A percentile compares a stretch with the other conserved stretches of the same genome.
Conservation (phyloP, 2,113 vertebrate species). For the Cavia aperea region DNA sequence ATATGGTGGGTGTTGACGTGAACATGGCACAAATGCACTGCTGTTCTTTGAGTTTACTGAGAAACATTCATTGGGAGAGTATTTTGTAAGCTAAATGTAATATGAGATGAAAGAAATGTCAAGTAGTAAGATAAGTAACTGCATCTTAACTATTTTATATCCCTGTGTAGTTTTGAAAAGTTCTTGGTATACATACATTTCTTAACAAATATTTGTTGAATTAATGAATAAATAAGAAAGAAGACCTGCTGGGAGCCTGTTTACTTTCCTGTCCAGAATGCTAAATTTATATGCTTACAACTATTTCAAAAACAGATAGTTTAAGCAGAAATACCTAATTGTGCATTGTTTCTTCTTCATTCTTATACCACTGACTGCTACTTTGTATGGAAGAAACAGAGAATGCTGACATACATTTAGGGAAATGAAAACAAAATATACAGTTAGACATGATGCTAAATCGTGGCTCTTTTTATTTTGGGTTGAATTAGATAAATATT, state of each 20-base stretch:
- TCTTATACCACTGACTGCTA: not conserved
- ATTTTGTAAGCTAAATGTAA: not conserved
- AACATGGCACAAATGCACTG: not conserved
- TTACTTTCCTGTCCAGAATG: not conserved
- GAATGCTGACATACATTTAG: conserved; percentile 43
- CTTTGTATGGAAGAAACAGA: not conserved
- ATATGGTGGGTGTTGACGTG: not conserved
- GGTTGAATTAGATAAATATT: conserved; percentile 42
- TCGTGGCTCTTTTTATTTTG: not conserved
- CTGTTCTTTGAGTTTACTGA: not conserved
- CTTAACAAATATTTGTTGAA: conserved; percentile 25
- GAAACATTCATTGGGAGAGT: not conserved
- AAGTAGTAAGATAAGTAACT: not conserved
- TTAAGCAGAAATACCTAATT: not conserved
- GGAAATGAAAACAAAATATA: conserved; percentile 18
- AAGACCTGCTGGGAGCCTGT: not conserved
- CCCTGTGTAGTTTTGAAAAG: not conserved
- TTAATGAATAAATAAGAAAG: conserved; percentile 26
- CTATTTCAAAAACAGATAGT: not conserved
- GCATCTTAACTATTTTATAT: not conserved
- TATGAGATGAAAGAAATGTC: not conserved
- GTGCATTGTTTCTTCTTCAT: not conserved
- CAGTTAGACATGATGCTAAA: not conserved
- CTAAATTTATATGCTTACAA: not conserved
- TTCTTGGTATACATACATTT: not conserved